phyloP scores from a whole-genome alignment of 2,797 vertebrate genomes.

The Urosaurus nigricauda region DNA sequence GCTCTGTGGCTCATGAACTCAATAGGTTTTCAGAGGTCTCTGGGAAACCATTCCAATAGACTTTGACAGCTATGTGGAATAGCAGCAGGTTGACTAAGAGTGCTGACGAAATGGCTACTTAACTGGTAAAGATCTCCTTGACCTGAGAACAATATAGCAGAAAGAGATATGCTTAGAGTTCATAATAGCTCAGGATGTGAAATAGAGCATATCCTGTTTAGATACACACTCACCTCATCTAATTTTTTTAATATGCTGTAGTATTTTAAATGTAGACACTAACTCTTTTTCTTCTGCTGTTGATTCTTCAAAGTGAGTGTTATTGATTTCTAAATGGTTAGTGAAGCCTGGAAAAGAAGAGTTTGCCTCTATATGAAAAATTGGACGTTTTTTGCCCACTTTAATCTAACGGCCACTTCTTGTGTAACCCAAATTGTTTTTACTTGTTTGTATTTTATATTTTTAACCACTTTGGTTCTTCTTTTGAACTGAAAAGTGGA shows the following conservation, averaged over 20 bases:
- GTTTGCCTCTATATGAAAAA: not conserved
- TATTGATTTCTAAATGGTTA: not conserved
- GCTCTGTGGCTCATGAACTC: not conserved
- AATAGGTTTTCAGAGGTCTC: not conserved
- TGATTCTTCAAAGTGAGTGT: not conserved
- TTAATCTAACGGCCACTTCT: not conserved
- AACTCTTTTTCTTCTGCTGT: not conserved
- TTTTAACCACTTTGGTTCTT: not conserved
- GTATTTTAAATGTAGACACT: not conserved
- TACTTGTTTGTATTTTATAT: not conserved
- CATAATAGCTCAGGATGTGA: not conserved
- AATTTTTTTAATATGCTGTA: not conserved
- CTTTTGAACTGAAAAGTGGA: not conserved
- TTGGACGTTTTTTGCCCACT: not conserved
- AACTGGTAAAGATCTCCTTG: not conserved
- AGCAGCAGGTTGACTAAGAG: not conserved
- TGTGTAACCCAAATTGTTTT: not conserved
- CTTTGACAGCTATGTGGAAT: not conserved
- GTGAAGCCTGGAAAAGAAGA: not conserved
- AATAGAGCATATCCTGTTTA: not conserved
- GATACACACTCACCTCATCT: not conserved
- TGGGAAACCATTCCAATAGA: not conserved
- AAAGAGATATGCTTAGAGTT: not conserved
- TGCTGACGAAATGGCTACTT: not conserved
- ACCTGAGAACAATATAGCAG: not conserved